A percentile compares a stretch with the other conserved stretches of the same genome.
Evolutionary conservation across 2,113 vertebrate genomes (phyloP).

Genomic region (Rattus norvegicus): GRCr8 NC_086019.1:111193501-111194000

Average conservation of each 20-base stretch:
- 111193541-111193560: not conserved
- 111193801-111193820: not conserved
- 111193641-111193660: not conserved
- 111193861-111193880: not conserved
- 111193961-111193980: no score
- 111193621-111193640: not conserved
- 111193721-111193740: no score
- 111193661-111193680: not conserved
- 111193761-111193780: not conserved
- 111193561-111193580: not conserved
- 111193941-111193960: not conserved
- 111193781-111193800: not conserved
- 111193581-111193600: not conserved
- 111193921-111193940: not conserved
- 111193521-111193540: not conserved
- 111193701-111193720: not conserved
- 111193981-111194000: not conserved
- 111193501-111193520: not conserved
- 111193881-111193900: not conserved
- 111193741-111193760: not conserved
- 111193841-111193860: not conserved
- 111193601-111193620: not conserved
- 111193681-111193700: not conserved
- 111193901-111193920: not conserved
- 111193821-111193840: not conserved